These are phyloP conservation scores for Ictalurus furcatus DNA, from an alignment of 2,113 vertebrate species.

Conservation along the genomic window DNA sequence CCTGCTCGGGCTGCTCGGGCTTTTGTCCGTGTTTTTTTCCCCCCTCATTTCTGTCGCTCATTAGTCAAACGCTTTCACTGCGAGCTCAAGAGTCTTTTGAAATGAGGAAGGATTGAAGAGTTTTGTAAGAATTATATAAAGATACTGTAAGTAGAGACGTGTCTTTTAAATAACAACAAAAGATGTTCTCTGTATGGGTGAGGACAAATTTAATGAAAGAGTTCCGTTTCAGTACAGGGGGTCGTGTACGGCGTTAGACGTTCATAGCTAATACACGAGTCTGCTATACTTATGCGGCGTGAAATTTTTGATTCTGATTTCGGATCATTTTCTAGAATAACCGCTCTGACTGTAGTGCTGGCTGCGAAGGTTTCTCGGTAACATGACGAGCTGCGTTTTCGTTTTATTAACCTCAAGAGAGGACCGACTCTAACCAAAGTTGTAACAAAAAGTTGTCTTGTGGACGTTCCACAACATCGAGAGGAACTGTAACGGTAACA, in stretches of 20 bases:
- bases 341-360: background rate
- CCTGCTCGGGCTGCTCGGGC: background rate
- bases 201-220: background rate
- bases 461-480: background rate
- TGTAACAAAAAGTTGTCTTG: background rate
- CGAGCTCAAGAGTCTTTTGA: constrained; percentile 42
- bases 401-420: background rate
- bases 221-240: background rate
- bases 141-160: background rate
- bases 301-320: background rate
- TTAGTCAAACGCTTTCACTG: constrained; percentile 29
- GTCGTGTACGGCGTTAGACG: background rate
- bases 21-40: constrained; percentile 17
- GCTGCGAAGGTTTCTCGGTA: background rate
- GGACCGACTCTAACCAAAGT: background rate
- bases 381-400: background rate
- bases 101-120: constrained; percentile 24
- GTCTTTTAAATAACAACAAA: background rate
- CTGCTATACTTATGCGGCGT: background rate
- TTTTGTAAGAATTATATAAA: constrained; percentile 30
- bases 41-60: constrained; percentile 19
- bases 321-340: background rate
- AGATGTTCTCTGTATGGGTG: background rate
- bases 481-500: too few species aligned
- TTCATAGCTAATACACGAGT: background rate